These are phyloP conservation scores for Phenganax stokvisi DNA, from an alignment of 92 coral and sea anemone genomes.

Conservation along the genomic window DNA sequence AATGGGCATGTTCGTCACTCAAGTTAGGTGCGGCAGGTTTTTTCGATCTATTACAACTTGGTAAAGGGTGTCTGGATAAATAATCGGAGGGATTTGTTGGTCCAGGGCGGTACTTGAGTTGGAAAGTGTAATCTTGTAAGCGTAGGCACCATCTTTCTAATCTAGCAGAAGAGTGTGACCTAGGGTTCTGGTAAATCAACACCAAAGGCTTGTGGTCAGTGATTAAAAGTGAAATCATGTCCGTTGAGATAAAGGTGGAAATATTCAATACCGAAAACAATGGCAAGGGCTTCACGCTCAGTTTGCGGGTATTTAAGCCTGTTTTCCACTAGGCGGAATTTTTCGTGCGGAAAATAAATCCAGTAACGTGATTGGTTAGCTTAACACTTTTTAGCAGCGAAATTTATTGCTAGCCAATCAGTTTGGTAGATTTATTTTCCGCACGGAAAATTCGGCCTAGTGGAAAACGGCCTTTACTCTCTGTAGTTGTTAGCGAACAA, in stretches of 20 bases:
- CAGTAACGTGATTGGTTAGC: too few species aligned
- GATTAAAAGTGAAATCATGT: slow-evolving; percentile 26
- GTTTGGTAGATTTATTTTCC: too few species aligned
- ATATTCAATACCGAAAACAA: slow-evolving; percentile 29
- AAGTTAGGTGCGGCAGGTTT: background rate
- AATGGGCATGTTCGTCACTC: background rate
- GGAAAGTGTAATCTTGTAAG: slow-evolving; percentile 8
- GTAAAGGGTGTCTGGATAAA: slow-evolving; percentile 5
- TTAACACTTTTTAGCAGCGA: too few species aligned
- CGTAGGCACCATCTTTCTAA: slow-evolving; percentile 9
- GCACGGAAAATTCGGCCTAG: too few species aligned
- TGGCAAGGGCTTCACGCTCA: slow-evolving; percentile 34
- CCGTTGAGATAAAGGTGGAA: slow-evolving; percentile 27
- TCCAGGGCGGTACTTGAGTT: background rate
- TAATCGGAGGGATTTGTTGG: slow-evolving; percentile 19
- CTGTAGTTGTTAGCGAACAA: slow-evolving; percentile 16
- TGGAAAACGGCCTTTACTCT: background rate
- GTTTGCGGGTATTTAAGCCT: slow-evolving; percentile 14
- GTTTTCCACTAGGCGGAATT: too few species aligned
- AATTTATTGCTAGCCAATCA: too few species aligned
- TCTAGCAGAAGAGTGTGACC: slow-evolving; percentile 19
- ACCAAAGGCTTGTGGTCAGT: slow-evolving; percentile 24
- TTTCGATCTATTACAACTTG: background rate
- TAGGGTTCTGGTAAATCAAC: slow-evolving; percentile 16
- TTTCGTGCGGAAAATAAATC: too few species aligned